These are phyloP conservation scores for Clepsis dumicolana DNA, from an alignment of 2,888 invertebrate genomes.

Conservation along the genomic window DNA sequence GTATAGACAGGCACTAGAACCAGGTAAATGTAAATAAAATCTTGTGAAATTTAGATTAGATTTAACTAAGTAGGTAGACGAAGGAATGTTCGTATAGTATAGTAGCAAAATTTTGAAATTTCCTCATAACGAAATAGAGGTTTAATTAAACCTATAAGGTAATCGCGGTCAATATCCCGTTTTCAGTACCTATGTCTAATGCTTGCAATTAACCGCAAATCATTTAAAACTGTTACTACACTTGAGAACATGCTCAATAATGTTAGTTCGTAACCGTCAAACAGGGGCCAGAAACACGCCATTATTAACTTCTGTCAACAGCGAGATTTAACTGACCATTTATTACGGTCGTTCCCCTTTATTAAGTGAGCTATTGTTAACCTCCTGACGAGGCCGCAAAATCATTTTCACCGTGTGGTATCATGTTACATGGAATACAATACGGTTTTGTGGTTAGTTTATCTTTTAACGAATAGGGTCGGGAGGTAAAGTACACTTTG, in stretches of 20 bases:
- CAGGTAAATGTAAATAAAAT: too few relatives aligned
- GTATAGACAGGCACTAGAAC: too few relatives aligned
- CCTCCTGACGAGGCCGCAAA: constrained; percentile 14
- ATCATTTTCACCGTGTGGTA: constrained; percentile 12
- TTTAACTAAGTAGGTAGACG: too few relatives aligned
- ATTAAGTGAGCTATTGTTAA: constrained; percentile 15
- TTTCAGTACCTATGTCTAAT: too few relatives aligned
- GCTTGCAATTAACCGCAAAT: too few relatives aligned
- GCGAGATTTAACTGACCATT: not conserved
- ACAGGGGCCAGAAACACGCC: not conserved
- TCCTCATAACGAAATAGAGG: too few relatives aligned
- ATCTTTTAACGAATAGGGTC: not conserved
- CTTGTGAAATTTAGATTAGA: too few relatives aligned
- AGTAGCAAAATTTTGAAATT: too few relatives aligned
- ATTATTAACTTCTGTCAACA: not conserved
- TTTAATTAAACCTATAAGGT: too few relatives aligned
- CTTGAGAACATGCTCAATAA: not conserved
- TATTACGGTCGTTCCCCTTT: constrained; percentile 4
- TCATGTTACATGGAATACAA: constrained; percentile 21
- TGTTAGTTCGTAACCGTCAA: not conserved
- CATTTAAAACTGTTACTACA: too few relatives aligned
- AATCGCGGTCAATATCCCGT: too few relatives aligned
- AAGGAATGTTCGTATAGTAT: too few relatives aligned
- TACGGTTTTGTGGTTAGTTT: constrained; percentile 4
- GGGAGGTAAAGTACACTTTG: not conserved